Conservation (phyloP, 2,797 vertebrate species). For the Sarcoramphus papa region DNA sequence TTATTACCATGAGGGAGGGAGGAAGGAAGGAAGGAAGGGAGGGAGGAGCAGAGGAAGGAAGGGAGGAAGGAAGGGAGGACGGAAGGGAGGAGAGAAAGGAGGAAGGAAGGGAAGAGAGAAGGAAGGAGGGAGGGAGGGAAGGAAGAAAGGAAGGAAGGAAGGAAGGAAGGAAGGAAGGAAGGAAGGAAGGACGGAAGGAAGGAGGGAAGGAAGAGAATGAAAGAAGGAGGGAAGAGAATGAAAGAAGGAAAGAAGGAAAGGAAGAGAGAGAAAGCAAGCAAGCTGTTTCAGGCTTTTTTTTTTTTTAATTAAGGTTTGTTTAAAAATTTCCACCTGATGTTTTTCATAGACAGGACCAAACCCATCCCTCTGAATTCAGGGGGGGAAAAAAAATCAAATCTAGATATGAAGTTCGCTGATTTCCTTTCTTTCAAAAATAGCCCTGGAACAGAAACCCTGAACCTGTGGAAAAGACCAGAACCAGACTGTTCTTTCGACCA, state of each 20-base stretch:
- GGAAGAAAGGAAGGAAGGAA: too few relatives aligned
- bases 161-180: too few relatives aligned
- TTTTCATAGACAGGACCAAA: background rate
- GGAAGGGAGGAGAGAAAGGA: accelerated
- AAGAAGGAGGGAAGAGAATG: too few relatives aligned
- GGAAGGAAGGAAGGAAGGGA: too few relatives aligned
- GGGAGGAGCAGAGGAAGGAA: background rate
- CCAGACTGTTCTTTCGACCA: background rate
- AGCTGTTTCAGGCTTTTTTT: background rate
- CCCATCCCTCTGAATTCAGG: background rate
- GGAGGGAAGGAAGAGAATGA: accelerated
- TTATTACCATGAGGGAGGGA: background rate
- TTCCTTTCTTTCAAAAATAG: background rate
- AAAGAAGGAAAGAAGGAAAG: accelerated
- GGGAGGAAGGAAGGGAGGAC: too few relatives aligned
- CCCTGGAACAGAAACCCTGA: background rate
- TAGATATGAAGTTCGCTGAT: background rate
- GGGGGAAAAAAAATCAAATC: background rate
- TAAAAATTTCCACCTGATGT: background rate
- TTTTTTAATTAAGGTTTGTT: background rate
- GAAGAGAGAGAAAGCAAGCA: accelerated
- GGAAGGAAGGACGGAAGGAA: background rate
- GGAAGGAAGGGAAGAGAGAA: too few relatives aligned
- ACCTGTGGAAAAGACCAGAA: background rate
- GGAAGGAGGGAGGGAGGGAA: too few relatives aligned